Evolutionary conservation across 2,888 invertebrate genomes (phyloP).

Genomic region (Himalopsyche japonica): DNA sequence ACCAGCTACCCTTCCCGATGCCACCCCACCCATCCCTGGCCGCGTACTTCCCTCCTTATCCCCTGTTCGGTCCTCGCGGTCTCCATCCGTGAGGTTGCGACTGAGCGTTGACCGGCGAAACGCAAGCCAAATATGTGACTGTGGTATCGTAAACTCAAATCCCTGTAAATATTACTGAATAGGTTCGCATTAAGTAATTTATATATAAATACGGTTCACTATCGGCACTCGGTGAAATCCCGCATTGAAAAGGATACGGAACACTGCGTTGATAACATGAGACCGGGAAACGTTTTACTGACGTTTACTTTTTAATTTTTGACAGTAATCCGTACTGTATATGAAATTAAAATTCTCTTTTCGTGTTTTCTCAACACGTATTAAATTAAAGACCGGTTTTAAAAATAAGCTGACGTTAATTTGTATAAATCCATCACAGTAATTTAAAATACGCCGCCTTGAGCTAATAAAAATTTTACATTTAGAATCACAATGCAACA

Average conservation of each 20-base stretch:
- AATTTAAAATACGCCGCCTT: background rate
- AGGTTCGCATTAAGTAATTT: slow-evolving; percentile 4
- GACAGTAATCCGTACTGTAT: background rate
- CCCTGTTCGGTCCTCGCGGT: slow-evolving; percentile 78
- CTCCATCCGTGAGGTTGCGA: slow-evolving; percentile 68
- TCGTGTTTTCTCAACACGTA: background rate
- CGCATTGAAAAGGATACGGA: background rate
- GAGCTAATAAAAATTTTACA: background rate
- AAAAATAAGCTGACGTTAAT: background rate
- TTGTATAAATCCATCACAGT: background rate
- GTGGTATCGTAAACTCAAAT: slow-evolving; percentile 40
- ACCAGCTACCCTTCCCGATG: slow-evolving; percentile 68
- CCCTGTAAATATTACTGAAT: slow-evolving; percentile 23
- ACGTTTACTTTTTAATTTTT: background rate
- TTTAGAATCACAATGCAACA: background rate
- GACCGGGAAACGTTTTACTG: background rate
- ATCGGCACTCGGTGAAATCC: slow-evolving; percentile 6
- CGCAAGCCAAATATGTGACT: slow-evolving; percentile 43
- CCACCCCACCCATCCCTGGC: slow-evolving; percentile 77
- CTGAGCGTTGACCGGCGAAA: slow-evolving; percentile 48
- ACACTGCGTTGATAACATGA: background rate
- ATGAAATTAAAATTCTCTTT: background rate
- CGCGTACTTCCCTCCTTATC: slow-evolving; percentile 87
- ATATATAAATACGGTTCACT: background rate
- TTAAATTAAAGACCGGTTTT: background rate